Conservation (phyloP, 2,113 vertebrate species). For the Australoheros scitulus region DNA sequence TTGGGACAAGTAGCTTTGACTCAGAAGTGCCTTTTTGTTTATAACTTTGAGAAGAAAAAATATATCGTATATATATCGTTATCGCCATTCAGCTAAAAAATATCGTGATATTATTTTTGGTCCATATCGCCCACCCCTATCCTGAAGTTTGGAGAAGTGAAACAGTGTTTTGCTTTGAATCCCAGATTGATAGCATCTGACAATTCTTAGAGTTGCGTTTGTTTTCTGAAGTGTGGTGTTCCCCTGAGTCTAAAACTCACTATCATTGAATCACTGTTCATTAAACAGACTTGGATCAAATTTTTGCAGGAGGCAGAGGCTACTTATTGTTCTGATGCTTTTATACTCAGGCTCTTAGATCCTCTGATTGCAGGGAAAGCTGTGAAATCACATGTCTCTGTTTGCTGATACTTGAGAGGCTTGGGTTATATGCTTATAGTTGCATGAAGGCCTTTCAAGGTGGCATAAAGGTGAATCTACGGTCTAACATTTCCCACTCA, state of each 20-base stretch:
- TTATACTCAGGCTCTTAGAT: neutral
- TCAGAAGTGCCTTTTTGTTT: no score
- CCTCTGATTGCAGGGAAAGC: neutral
- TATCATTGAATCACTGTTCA: neutral
- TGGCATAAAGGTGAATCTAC: neutral
- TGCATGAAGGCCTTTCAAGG: neutral
- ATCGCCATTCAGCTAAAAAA: no score
- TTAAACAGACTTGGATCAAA: neutral
- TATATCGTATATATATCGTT: no score
- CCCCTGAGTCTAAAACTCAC: neutral
- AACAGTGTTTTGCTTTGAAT: slow-evolving; percentile 2
- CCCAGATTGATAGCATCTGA: neutral
- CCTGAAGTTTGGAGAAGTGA: neutral
- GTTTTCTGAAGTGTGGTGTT: neutral
- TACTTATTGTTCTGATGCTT: neutral
- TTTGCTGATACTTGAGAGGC: neutral
- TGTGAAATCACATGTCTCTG: neutral
- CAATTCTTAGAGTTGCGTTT: neutral
- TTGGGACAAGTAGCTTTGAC: no score
- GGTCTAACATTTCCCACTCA: neutral
- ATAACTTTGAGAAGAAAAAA: no score
- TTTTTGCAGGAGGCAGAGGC: neutral
- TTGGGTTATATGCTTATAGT: neutral
- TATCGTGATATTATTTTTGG: no score
- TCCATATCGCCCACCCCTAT: no score